A percentile compares a stretch with the other conserved stretches of the same genome.
These are phyloP conservation scores for Sialia sialis DNA, from an alignment of 2,113 vertebrate species.

Conservation along the genomic window DNA sequence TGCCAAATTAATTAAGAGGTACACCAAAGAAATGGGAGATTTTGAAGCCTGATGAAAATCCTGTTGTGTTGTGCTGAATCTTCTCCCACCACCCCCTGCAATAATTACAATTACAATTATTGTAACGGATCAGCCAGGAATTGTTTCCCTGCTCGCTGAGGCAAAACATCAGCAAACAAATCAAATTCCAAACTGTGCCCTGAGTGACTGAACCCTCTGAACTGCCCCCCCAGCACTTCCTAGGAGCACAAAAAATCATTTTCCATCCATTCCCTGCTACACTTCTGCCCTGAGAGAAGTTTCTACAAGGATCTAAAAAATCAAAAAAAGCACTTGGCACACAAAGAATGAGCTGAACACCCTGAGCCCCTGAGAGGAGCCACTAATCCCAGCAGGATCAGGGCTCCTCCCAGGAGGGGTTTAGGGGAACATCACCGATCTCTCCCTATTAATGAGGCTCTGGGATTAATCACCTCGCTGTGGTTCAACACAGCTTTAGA, in stretches of 20 bases:
- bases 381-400: rapidly evolving
- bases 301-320: not conserved
- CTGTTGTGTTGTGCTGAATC: rapidly evolving
- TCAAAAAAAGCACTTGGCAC: not conserved
- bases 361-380: not conserved
- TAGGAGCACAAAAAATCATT: not conserved
- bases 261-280: not conserved
- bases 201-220: not conserved
- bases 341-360: rapidly evolving
- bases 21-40: not conserved
- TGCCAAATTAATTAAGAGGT: rapidly evolving
- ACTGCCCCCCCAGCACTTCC: not conserved
- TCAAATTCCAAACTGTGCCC: not conserved
- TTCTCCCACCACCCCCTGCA: rapidly evolving
- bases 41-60: not conserved
- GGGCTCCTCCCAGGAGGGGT: not conserved
- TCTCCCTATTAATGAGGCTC: not conserved
- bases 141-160: not conserved
- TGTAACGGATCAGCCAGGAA: not conserved
- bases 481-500: not conserved
- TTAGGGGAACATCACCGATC: not conserved
- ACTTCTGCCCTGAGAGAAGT: not conserved
- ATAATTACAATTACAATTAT: not conserved
- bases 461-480: not conserved
- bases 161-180: not conserved